Conservation (phyloP, 1,140 invertebrate species). For the Ceratina japonica region DNA sequence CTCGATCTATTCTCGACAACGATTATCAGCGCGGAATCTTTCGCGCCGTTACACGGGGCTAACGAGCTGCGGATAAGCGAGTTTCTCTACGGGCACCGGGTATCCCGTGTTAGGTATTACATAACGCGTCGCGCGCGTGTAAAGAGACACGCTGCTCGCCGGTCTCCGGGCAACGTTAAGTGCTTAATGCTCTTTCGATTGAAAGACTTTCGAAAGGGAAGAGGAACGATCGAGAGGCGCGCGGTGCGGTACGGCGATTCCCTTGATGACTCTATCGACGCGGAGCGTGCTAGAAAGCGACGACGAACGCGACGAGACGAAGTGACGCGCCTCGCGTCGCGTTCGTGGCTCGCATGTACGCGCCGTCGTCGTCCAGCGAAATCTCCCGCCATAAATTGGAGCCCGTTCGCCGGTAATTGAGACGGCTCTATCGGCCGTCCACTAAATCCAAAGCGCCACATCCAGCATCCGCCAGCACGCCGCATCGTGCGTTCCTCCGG, state of each 20-base stretch:
- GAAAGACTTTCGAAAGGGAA: slow-evolving; percentile 18
- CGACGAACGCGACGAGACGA: background rate
- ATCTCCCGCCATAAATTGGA: slow-evolving; percentile 56
- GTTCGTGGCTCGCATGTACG: slow-evolving; percentile 1
- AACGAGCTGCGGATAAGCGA: slow-evolving; percentile 10
- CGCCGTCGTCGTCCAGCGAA: slow-evolving; percentile 5
- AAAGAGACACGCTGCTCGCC: background rate
- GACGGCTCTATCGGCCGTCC: slow-evolving; percentile 60
- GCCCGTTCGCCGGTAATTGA: slow-evolving; percentile 57
- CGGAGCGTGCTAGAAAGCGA: slow-evolving; percentile 34
- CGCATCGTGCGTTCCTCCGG: background rate
- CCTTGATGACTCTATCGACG: slow-evolving; percentile 39
- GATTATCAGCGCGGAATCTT: slow-evolving; percentile 22
- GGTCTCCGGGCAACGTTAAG: slow-evolving; percentile 20
- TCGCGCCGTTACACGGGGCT: background rate
- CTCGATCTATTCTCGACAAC: background rate
- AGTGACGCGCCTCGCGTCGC: background rate
- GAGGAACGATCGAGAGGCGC: background rate
- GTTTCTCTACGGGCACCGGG: background rate
- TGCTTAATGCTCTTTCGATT: slow-evolving; percentile 35
- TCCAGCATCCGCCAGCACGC: slow-evolving; percentile 40
- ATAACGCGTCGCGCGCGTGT: slow-evolving; percentile 9
- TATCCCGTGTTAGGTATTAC: slow-evolving; percentile 14
- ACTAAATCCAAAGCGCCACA: slow-evolving; percentile 52
- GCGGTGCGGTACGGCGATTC: background rate